These are phyloP conservation scores for Prietella phreatophila DNA, from an alignment of 2,113 vertebrate genomes.

Conservation along the genomic window DNA sequence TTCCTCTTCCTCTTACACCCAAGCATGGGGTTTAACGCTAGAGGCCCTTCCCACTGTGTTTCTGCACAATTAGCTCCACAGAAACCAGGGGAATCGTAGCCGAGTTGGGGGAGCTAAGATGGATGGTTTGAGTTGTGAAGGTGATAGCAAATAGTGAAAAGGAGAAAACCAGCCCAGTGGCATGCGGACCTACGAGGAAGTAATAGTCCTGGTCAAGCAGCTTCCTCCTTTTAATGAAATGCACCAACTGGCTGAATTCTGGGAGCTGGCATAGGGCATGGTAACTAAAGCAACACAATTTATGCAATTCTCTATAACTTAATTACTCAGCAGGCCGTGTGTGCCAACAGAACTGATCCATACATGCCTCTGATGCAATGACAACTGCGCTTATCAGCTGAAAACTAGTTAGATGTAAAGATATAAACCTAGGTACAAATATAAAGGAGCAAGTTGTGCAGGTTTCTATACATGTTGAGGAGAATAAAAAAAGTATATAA, in stretches of 20 bases:
- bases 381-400: conserved; percentile 14
- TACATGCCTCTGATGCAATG: conserved; percentile 5
- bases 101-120: conserved; percentile 64
- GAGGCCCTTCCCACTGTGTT: conserved; percentile 57
- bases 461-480: not conserved
- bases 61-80: conserved; percentile 67
- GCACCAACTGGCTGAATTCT: conserved; percentile 47
- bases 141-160: conserved; percentile 59
- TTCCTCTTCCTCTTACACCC: conserved; percentile 41
- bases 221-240: conserved; percentile 63
- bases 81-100: conserved; percentile 57
- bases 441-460: not conserved
- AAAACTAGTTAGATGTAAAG: conserved; percentile 22
- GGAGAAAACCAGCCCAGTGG: conserved; percentile 52
- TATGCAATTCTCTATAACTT: conserved; percentile 52
- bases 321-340: conserved; percentile 58
- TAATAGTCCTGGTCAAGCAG: conserved; percentile 63
- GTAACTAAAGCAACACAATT: conserved; percentile 46
- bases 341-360: conserved; percentile 22
- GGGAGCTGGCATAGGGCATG: conserved; percentile 41
- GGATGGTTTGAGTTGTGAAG: conserved; percentile 62
- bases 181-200: conserved; percentile 52
- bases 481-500: not conserved
- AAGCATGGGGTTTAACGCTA: conserved; percentile 55
- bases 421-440: not conserved